These are phyloP conservation scores for Polylopha cassiicola DNA, from an alignment of 2,888 invertebrate genomes.

Conservation along the genomic window DNA sequence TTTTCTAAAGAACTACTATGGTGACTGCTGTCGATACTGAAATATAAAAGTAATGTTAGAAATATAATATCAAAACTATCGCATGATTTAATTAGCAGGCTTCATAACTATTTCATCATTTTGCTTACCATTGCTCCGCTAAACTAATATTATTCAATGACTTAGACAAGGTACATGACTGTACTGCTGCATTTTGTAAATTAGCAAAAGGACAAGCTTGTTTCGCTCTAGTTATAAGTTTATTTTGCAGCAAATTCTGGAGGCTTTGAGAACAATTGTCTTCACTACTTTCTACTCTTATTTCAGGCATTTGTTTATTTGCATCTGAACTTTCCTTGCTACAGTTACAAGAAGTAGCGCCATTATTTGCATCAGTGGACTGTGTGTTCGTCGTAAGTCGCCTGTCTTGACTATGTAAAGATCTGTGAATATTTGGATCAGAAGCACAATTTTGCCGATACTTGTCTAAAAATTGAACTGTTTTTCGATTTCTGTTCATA, in stretches of 20 bases:
- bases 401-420: conserved; percentile 29
- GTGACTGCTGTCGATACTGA: conserved; percentile 38
- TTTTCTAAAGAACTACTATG: conserved; percentile 55
- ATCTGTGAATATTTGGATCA: conserved; percentile 58
- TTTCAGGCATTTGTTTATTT: conserved; percentile 33
- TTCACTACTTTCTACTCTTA: conserved; percentile 34
- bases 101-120: background rate
- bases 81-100: background rate
- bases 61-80: background rate
- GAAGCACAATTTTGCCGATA: conserved; percentile 49
- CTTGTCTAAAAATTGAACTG: conserved; percentile 49
- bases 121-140: conserved; percentile 37
- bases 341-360: conserved; percentile 32
- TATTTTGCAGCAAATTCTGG: conserved; percentile 47
- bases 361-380: conserved; percentile 29
- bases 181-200: conserved; percentile 40
- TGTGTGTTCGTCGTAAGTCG: conserved; percentile 15
- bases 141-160: conserved; percentile 49
- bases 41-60: conserved; percentile 26
- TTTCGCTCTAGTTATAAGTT: conserved; percentile 49
- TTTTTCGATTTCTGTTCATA: conserved; percentile 51
- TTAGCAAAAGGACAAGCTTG: conserved; percentile 61
- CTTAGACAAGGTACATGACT: conserved; percentile 40
- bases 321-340: conserved; percentile 24
- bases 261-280: conserved; percentile 26